Evolutionary conservation across 2,888 invertebrate genomes (phyloP).

Genomic region (Brachypterus glaber): DNA sequence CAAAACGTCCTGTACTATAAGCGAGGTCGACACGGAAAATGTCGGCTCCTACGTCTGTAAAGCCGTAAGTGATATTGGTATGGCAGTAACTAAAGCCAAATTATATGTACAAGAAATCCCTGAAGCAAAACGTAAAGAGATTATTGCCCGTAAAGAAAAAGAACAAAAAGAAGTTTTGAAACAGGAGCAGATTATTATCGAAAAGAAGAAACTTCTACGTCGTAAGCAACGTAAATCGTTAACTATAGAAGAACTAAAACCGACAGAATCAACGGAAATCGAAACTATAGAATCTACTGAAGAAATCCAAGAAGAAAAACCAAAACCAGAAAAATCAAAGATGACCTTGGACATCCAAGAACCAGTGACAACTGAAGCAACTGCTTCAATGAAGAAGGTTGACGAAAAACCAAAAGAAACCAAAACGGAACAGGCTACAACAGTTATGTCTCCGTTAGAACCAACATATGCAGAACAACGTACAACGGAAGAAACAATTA

Average conservation of each 20-base stretch:
- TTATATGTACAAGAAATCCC: constrained; percentile 54
- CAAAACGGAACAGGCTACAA: constrained; percentile 42
- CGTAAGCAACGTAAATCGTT: constrained; percentile 29
- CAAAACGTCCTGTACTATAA: constrained; percentile 60
- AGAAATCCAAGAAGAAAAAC: constrained; percentile 42
- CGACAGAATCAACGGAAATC: constrained; percentile 42
- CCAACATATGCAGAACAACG: constrained; percentile 50
- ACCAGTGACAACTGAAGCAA: constrained; percentile 50
- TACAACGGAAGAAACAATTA: constrained; percentile 46
- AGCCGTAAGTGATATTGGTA: constrained; percentile 76
- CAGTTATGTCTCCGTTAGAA: constrained; percentile 47
- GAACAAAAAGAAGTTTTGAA: constrained; percentile 45
- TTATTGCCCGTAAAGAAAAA: constrained; percentile 38
- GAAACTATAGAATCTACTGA: constrained; percentile 50
- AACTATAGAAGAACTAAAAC: constrained; percentile 41
- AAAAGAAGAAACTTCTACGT: constrained; percentile 37
- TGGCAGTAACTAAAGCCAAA: constrained; percentile 68
- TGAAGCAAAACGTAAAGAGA: constrained; percentile 41
- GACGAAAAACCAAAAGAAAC: constrained; percentile 43
- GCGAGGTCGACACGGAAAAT: constrained; percentile 52
- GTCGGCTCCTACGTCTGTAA: constrained; percentile 75
- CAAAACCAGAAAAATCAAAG: constrained; percentile 42
- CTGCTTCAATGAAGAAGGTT: constrained; percentile 54
- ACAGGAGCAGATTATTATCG: constrained; percentile 44
- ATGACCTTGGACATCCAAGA: constrained; percentile 49